Base-by-base conservation (phyloP, 2,888 invertebrate genomes). In the Amorpha juglandis region DNA sequence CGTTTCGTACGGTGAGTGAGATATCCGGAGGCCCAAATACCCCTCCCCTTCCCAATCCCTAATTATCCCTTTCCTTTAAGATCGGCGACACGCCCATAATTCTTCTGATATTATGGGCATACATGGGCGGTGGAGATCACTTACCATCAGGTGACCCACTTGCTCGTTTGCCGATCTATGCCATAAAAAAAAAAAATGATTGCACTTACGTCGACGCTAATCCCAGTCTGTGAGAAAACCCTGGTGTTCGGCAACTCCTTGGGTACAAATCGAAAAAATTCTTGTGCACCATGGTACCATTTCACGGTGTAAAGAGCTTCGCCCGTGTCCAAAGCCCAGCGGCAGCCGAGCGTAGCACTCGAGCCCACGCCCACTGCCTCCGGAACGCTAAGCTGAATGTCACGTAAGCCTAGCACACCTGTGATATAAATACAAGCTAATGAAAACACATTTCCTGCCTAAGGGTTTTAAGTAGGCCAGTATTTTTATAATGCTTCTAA, bases 201-300 rank as follows among this genome's bases (percentile, higher is more conserved):
- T 52, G 51, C 66, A 95, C 96, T 96, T 87, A 97, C 97, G 85
- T 96, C 96, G 68, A 97, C 96, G 73, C 91, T 92, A 69, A 94
- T 91, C 64, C 95, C 96, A 3, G 95, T 95, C 74, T 95, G 94
- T 4, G 95, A 95, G 84, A 97, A 97, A 63, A 96, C 95, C 69
- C 95, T 94, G 9, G 96, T 96, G 73, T 96, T 95, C n/a, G 97
- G 97, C 74, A 96, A 88, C 82, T 97, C 97, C 84, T 97, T 97
- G n/a, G 97, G 97, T 75, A 97, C 95, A 84, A 95, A 97, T 74
- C 97, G 94, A 91, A 96, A 97, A 94, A 97, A 97, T 87, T 97
- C 97, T 73, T 95, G 94, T 9, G 94, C 89, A 1, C 96, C 96
- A 83, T 96, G 96, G 92, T 97, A 97, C 97, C 97, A 97, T 88